Conservation (phyloP, 2,888 invertebrate genomes). For the Lepidochrysops patricia region DNA sequence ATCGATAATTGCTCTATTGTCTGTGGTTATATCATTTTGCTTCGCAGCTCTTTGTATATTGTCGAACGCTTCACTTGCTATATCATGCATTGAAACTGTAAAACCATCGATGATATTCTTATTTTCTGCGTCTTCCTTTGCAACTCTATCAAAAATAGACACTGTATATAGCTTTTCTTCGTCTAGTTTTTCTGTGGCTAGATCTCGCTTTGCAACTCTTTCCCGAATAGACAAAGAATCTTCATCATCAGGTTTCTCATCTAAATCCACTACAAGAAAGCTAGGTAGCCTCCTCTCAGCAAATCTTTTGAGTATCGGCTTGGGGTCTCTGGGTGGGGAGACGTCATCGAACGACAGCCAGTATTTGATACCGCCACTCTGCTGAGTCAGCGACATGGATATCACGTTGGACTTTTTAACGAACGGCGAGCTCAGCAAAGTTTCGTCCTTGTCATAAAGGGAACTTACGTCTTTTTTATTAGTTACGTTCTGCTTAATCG, state of each 20-base stretch:
- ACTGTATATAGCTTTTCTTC: not conserved
- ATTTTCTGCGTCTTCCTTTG: too few species aligned
- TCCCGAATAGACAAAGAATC: too few species aligned
- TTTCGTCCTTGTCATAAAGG: slow-evolving; percentile 41
- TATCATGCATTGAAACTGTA: too few species aligned
- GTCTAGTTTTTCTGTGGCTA: too few species aligned
- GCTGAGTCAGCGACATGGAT: slow-evolving; percentile 56
- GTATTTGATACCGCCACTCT: slow-evolving; percentile 58
- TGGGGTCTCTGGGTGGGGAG: slow-evolving; percentile 26
- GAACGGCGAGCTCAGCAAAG: slow-evolving; percentile 45
- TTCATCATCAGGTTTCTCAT: slow-evolving; percentile 18
- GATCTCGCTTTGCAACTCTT: too few species aligned
- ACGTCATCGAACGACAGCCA: slow-evolving; percentile 63
- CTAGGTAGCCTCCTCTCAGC: slow-evolving; percentile 45
- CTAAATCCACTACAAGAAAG: slow-evolving; percentile 38
- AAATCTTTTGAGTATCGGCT: slow-evolving; percentile 25
- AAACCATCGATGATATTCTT: too few species aligned
- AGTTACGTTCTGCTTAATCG: slow-evolving; percentile 31
- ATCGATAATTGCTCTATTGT: too few species aligned
- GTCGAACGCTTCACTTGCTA: too few species aligned
- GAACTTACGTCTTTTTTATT: slow-evolving; percentile 29
- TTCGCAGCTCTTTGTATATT: too few species aligned
- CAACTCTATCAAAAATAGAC: too few species aligned
- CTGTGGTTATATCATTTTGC: too few species aligned
- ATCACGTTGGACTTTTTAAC: slow-evolving; percentile 44